phyloP scores from a whole-genome alignment of 2,113 vertebrate species.

The Pagrus major region DNA sequence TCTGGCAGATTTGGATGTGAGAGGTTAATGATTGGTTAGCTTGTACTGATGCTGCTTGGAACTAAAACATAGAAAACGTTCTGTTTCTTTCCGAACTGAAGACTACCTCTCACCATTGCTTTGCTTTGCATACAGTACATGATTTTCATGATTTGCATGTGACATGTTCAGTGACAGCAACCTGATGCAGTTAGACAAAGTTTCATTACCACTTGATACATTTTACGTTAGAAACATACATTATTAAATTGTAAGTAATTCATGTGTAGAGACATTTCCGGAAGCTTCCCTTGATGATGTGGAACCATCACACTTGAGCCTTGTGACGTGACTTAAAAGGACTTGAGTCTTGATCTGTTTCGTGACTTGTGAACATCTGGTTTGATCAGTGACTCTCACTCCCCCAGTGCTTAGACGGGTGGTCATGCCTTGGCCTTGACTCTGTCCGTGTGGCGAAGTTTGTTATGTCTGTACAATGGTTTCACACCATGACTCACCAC shows the following conservation, averaged over 20 bases:
- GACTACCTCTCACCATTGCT: background rate
- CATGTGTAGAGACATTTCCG: background rate
- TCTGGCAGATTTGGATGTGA: background rate
- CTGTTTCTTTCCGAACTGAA: background rate
- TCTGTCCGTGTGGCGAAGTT: slow-evolving; percentile 39
- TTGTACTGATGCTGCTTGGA: background rate
- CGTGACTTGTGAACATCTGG: slow-evolving; percentile 24
- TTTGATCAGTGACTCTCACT: slow-evolving; percentile 17
- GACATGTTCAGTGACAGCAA: background rate
- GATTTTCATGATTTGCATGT: background rate
- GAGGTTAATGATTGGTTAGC: background rate
- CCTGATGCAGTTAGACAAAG: background rate
- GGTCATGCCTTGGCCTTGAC: slow-evolving; percentile 40
- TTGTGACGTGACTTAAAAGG: background rate
- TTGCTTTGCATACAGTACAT: background rate
- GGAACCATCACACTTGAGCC: background rate
- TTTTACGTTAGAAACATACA: background rate
- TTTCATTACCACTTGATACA: background rate
- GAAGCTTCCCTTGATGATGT: background rate
- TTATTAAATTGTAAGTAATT: background rate
- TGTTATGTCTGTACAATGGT: slow-evolving; percentile 73
- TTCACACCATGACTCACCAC: slow-evolving; percentile 63
- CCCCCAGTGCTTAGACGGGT: background rate
- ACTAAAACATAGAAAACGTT: background rate
- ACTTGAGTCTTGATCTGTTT: background rate